phyloP scores from a whole-genome alignment of 1,140 invertebrate species.

The Pogonognathellus flavescens region DNA sequence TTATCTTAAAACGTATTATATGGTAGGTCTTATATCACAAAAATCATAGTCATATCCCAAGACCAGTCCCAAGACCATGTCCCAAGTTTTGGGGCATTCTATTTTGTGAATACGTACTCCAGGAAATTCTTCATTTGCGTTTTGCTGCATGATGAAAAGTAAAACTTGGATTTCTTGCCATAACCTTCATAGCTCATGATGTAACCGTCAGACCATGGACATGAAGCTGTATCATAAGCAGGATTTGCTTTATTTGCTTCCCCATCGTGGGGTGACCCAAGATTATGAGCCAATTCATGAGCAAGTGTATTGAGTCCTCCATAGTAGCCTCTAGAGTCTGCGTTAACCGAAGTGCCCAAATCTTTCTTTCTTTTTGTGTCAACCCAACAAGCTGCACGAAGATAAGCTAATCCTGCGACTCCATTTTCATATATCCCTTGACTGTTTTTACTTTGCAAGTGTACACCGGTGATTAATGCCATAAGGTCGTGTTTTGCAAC shows the following conservation, averaged over 20 bases:
- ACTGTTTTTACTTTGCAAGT: slow-evolving; percentile 38
- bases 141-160: slow-evolving; percentile 57
- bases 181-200: slow-evolving; percentile 61
- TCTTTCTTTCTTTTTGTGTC: background rate
- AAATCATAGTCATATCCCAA: too few species aligned
- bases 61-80: too few species aligned
- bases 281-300: slow-evolving; percentile 52
- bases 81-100: too few species aligned
- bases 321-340: background rate
- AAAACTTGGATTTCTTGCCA: slow-evolving; percentile 55
- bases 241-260: background rate
- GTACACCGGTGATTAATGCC: slow-evolving; percentile 33
- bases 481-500: slow-evolving; percentile 36
- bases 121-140: slow-evolving; percentile 55
- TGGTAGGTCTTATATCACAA: too few species aligned
- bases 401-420: slow-evolving; percentile 49
- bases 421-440: slow-evolving; percentile 24
- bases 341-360: background rate
- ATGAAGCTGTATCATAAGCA: slow-evolving; percentile 22
- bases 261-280: slow-evolving; percentile 41
- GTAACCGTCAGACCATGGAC: slow-evolving; percentile 55
- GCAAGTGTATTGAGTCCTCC: background rate
- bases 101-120: too few species aligned
- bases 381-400: slow-evolving; percentile 34
- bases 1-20: too few species aligned